phyloP scores from a whole-genome alignment of 2,797 vertebrate species.

The Eulemur coronatus region DNA sequence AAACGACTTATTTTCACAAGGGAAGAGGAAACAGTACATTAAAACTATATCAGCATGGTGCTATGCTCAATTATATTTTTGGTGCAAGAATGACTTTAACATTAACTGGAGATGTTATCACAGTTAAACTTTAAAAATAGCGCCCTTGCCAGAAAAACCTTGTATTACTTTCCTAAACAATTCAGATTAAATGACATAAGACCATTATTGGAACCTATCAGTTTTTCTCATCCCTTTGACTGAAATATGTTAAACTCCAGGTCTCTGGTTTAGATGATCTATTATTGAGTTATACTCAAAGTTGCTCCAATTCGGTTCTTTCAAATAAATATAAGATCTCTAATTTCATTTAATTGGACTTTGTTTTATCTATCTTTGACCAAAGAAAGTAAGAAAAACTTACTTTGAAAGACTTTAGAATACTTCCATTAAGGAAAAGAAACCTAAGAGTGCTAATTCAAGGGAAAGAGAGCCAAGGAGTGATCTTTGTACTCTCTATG shows the following conservation, averaged over 20 bases:
- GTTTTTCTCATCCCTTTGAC: neutral
- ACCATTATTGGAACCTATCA: neutral
- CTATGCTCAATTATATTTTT: neutral
- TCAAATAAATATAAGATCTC: neutral
- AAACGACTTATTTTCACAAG: slow-evolving; percentile 17
- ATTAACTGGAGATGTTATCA: neutral
- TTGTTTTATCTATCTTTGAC: neutral
- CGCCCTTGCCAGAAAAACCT: neutral
- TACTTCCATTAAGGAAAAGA: neutral
- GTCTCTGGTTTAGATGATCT: neutral
- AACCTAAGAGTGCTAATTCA: neutral
- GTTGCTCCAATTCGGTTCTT: neutral
- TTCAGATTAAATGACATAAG: neutral
- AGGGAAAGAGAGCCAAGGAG: neutral
- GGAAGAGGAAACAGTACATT: neutral
- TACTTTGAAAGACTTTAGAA: slow-evolving; percentile 10
- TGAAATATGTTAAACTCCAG: neutral
- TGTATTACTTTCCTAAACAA: neutral
- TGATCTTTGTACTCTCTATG: neutral
- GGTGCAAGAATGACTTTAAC: neutral
- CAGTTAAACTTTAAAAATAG: neutral
- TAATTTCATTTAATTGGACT: neutral
- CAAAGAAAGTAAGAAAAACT: neutral
- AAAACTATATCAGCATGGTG: neutral
- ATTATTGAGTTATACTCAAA: neutral